Conservation (phyloP, 1,140 invertebrate species). For the Bombus waltoni region DNA sequence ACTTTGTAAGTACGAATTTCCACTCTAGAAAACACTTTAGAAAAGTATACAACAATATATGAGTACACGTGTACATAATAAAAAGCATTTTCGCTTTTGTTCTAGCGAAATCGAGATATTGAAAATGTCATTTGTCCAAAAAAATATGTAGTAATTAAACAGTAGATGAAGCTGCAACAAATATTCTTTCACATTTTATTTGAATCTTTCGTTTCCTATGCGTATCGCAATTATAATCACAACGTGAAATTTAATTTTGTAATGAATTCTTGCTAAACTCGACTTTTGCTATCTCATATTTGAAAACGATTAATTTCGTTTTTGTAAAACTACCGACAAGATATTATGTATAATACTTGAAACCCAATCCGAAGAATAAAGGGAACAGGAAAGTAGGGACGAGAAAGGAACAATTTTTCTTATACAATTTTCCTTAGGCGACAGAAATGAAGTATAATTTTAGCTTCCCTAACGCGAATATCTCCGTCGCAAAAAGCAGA, state of each 20-base stretch:
- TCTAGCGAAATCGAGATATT: not conserved
- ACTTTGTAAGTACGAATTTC: too few species aligned
- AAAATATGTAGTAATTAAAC: not conserved
- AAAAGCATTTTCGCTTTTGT: too few species aligned
- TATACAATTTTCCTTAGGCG: not conserved
- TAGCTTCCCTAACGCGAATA: not conserved
- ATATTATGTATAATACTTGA: too few species aligned
- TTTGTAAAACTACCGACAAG: not conserved
- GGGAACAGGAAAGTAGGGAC: too few species aligned
- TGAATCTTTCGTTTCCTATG: not conserved
- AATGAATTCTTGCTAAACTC: not conserved
- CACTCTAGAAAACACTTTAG: too few species aligned
- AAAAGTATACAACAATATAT: too few species aligned
- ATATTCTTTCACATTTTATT: not conserved
- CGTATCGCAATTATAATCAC: not conserved
- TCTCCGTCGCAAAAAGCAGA: too few species aligned
- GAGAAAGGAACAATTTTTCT: not conserved
- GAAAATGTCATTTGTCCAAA: not conserved
- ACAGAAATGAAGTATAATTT: not conserved
- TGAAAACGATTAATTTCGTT: not conserved
- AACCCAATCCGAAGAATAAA: too few species aligned
- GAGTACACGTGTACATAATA: too few species aligned
- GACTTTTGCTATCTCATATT: not conserved
- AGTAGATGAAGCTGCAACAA: not conserved
- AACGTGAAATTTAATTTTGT: not conserved